Base-by-base conservation (phyloP, 1,140 invertebrate species). In the Liolophura sinensis region DNA sequence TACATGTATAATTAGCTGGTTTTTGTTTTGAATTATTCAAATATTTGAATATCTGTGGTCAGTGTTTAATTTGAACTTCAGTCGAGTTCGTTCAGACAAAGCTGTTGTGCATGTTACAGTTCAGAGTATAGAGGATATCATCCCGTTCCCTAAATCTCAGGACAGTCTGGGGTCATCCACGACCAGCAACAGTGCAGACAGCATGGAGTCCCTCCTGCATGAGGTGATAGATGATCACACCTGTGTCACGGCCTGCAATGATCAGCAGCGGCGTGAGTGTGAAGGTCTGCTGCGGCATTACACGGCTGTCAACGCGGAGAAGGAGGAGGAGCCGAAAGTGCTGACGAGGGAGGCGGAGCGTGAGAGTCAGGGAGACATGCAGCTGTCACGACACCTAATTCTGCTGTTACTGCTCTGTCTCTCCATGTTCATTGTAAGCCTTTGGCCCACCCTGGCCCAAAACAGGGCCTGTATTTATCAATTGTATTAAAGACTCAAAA, bases 361-460 rank as follows among this genome's bases (percentile, higher is more conserved):
- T 3, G 31, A 40, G 31, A 40, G 31, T 5, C 31, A 40, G 31
- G 31, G 3, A 5, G 31, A 40, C 31, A 40, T 40, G 31, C 93
- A 96, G 80, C 89, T 91, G 63, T 86, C 93, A 62, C 88, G 90
- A 71, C 94, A 96, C 82, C 89, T 92, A 22, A 90, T 95, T 27
- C 85, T 97, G n/a, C 81, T 96, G 15, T 89, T 97, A 49, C 85
- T 93, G 0, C 85, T 95, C 63, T 85, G 90, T 27, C 89, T 91
- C 55, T 93, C 92, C 20, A 96, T 96, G 91, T 94, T 96, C 85
- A 90, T 96, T 73, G 92, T 93, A 81, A 89, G 90, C 82, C 20
- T n/a, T 9, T 9, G 9, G 3, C 31, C 31, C 31, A 5, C 31
- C 31, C 31, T 40, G 31, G n/a, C n/a, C n/a, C n/a, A n/a, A n/a